These are phyloP conservation scores for Perodicticus potto DNA, from an alignment of 2,797 vertebrate genomes.

Conservation along the genomic window DNA sequence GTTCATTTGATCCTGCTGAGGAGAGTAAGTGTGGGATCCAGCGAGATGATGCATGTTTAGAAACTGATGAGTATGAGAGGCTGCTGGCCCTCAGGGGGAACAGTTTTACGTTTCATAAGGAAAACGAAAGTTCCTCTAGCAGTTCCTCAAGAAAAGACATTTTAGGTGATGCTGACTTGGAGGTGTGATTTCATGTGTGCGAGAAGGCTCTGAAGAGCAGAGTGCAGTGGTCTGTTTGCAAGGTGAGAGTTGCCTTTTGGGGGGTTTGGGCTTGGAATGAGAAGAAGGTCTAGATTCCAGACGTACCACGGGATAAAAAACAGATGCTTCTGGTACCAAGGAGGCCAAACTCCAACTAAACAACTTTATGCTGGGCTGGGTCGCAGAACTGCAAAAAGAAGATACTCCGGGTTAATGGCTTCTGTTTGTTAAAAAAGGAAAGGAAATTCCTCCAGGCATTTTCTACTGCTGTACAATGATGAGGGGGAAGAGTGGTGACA, in stretches of 20 bases:
- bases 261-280: constrained; percentile 22
- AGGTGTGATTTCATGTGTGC: background rate
- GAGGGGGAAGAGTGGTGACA: background rate
- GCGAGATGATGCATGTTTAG: background rate
- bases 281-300: constrained; percentile 54
- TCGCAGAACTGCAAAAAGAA: constrained; percentile 43
- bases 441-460: constrained; percentile 30
- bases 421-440: constrained; percentile 52
- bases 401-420: background rate
- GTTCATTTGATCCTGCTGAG: constrained; percentile 50
- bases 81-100: background rate
- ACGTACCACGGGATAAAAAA: constrained; percentile 39
- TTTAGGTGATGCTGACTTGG: background rate
- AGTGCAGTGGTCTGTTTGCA: background rate
- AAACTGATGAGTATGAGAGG: background rate
- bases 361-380: background rate
- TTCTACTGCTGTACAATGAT: background rate
- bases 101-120: constrained; percentile 30
- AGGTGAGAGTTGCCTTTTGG: background rate
- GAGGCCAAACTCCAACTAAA: background rate
- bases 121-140: background rate
- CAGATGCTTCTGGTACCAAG: constrained; percentile 45
- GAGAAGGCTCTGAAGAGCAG: background rate
- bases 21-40: background rate
- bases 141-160: background rate